Evolutionary conservation across 2,797 vertebrate species (phyloP).

Genomic region (Agapornis canus): DNA sequence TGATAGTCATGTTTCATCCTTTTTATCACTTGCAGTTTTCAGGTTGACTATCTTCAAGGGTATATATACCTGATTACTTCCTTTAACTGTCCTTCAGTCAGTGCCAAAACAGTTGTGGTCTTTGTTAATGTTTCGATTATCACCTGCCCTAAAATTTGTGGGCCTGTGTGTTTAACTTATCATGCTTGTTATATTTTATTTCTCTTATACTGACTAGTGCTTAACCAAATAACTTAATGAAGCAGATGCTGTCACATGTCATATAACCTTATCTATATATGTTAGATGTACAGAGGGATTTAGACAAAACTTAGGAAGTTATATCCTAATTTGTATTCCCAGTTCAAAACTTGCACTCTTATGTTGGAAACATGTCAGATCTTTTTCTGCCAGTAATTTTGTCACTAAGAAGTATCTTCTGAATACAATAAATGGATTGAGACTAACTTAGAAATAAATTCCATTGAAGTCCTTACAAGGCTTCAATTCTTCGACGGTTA

Average conservation of each 20-base stretch:
- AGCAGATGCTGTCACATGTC: neutral
- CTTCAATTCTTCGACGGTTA: neutral
- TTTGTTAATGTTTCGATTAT: neutral
- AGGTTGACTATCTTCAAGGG: neutral
- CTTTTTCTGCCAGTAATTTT: neutral
- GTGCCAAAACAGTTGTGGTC: neutral
- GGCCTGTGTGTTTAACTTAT: neutral
- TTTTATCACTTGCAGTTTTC: neutral
- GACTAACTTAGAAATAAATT: neutral
- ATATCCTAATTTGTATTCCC: neutral
- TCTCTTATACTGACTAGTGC: neutral
- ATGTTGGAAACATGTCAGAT: neutral
- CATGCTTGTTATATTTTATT: neutral
- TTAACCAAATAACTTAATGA: neutral
- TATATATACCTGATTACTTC: neutral
- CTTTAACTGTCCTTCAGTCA: neutral
- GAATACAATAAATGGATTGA: neutral
- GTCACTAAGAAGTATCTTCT: neutral
- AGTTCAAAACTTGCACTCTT: neutral
- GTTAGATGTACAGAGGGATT: neutral
- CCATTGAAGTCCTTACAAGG: neutral
- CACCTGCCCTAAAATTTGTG: neutral
- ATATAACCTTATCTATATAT: neutral
- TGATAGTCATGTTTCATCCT: neutral
- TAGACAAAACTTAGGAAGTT: neutral